These are phyloP conservation scores for Girardia tigrina DNA, from an alignment of 2,888 invertebrate genomes.

Conservation along the genomic window DNA sequence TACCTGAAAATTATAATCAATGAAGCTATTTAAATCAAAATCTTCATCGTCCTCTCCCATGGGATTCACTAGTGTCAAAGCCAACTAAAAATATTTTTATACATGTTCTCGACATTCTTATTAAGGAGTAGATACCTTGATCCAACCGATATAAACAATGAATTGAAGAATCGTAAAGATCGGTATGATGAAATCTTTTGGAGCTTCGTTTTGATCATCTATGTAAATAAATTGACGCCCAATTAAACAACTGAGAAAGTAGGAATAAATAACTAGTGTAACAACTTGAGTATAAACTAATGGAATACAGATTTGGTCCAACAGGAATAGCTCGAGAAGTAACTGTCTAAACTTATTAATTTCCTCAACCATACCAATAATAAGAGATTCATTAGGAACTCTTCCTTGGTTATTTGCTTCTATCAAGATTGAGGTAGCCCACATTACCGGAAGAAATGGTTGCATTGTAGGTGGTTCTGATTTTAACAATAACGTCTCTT, in stretches of 20 bases:
- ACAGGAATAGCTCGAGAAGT: conserved; percentile 21
- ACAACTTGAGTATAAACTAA: conserved; percentile 33
- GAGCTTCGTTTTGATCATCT: background rate
- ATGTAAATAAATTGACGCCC: conserved; percentile 27
- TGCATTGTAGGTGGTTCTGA: conserved; percentile 18
- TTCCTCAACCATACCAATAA: background rate
- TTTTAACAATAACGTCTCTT: conserved; percentile 10
- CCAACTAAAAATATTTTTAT: no score
- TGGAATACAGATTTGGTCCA: conserved; percentile 32
- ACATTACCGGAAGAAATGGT: conserved; percentile 27
- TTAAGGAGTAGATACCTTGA: conserved; percentile 12
- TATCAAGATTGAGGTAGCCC: conserved; percentile 26
- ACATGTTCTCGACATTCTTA: no score
- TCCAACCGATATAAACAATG: conserved; percentile 29
- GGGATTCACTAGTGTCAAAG: conserved; percentile 29
- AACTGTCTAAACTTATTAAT: conserved; percentile 31
- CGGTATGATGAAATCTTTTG: conserved; percentile 14
- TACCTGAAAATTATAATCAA: conserved; percentile 32
- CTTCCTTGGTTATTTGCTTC: background rate
- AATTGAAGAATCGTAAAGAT: conserved; percentile 29
- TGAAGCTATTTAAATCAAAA: conserved; percentile 28
- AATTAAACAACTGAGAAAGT: conserved; percentile 27
- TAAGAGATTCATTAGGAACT: background rate
- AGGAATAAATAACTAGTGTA: conserved; percentile 28
- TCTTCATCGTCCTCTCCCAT: conserved; percentile 35